Percentiles rank a stretch among this genome's conserved stretches.
phyloP scores from a whole-genome alignment of 2,113 vertebrate genomes.

The Noturus placidus region DNA sequence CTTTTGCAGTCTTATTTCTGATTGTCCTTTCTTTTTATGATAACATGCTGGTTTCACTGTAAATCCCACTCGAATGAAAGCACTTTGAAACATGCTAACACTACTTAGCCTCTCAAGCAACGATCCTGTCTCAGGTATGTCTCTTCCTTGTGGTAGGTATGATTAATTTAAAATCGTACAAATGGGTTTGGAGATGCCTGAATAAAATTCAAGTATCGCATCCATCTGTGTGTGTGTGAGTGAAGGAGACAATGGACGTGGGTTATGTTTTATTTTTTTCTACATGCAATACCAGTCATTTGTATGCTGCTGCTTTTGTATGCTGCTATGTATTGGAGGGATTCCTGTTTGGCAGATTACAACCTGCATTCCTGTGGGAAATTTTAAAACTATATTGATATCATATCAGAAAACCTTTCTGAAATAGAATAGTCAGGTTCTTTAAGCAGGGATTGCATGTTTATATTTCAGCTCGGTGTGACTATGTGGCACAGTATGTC shows the following conservation, averaged over 20 bases:
- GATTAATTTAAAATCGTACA: conserved; percentile 64
- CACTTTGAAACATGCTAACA: conserved; percentile 60
- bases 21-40: conserved; percentile 57
- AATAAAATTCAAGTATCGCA: conserved; percentile 75
- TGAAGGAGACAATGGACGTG: neutral
- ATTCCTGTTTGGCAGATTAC: conserved; percentile 7
- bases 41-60: conserved; percentile 31
- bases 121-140: conserved; percentile 48
- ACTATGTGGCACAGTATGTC: neutral
- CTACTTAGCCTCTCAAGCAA: conserved; percentile 55
- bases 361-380: neutral
- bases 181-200: conserved; percentile 66
- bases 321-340: neutral
- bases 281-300: neutral
- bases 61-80: conserved; percentile 58
- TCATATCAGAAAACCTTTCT: neutral
- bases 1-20: conserved; percentile 41
- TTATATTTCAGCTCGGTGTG: neutral
- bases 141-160: conserved; percentile 16
- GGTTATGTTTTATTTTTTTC: neutral
- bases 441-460: neutral
- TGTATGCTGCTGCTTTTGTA: neutral
- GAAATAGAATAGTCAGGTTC: neutral
- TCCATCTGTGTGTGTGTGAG: conserved; percentile 19
- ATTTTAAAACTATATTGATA: neutral